Conservation (phyloP, 2,797 vertebrate genomes). For the Chlorospingus flavigularis region DNA sequence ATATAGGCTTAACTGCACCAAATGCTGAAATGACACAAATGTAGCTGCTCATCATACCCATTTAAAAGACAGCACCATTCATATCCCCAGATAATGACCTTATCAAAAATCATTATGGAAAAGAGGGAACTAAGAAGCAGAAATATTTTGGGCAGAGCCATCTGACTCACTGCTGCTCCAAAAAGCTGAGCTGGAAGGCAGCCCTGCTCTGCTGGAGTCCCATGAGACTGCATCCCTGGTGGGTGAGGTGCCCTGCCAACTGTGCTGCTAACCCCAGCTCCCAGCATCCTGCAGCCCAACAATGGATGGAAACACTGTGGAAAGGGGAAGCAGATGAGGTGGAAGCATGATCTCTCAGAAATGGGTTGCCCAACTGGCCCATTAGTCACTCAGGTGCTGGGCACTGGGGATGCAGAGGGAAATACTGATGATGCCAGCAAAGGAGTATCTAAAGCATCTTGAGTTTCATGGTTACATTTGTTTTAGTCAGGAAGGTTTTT, state of each 20-base stretch:
- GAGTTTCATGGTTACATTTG: neutral
- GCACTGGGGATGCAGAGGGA: neutral
- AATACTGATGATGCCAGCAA: neutral
- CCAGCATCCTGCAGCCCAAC: neutral
- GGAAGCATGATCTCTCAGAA: neutral
- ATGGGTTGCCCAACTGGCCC: neutral
- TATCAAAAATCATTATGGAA: neutral
- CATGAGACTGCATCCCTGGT: accelerated
- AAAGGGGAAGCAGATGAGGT: neutral
- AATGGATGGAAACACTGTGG: neutral
- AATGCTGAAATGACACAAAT: neutral
- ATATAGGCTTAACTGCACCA: neutral
- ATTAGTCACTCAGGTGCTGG: neutral
- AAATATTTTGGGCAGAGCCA: neutral
- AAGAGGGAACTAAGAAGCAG: neutral
- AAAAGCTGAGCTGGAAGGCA: neutral
- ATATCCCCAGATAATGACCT: neutral
- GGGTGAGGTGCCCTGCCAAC: neutral
- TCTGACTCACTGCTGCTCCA: neutral
- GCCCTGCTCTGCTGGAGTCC: neutral
- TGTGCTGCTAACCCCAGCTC: accelerated
- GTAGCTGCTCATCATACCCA: neutral
- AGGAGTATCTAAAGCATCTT: neutral
- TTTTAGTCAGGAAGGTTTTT: neutral
- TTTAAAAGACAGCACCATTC: neutral